Percentiles rank a stretch among this genome's conserved stretches.
Conservation (phyloP, 2,888 invertebrate genomes). For the Pharmacophagus antenor region DNA sequence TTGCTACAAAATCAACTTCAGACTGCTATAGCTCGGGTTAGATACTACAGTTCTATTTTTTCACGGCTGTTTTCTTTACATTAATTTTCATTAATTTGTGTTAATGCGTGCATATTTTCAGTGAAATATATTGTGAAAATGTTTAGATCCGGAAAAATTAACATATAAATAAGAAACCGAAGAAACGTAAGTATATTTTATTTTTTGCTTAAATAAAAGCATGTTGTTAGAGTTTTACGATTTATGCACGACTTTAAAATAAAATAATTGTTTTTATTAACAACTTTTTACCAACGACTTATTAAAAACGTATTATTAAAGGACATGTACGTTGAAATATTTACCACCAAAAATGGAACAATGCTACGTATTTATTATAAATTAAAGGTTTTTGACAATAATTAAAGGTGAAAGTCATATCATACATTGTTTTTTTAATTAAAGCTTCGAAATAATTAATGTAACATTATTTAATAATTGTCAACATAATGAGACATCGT, state of each 20-base stretch:
- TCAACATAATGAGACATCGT: not conserved
- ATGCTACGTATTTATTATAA: not conserved
- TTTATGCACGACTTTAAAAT: not conserved
- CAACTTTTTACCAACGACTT: too few species aligned
- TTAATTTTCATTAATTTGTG: constrained; percentile 48
- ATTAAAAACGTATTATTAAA: not conserved
- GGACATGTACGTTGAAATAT: not conserved
- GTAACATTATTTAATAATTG: not conserved
- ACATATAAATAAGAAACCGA: not conserved
- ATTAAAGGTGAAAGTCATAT: too few species aligned
- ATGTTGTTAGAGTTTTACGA: not conserved
- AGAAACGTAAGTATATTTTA: constrained; percentile 2
- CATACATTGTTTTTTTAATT: too few species aligned
- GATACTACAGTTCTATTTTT: constrained; percentile 55
- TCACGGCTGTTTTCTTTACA: constrained; percentile 44
- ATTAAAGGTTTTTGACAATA: too few species aligned
- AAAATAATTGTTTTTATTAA: not conserved
- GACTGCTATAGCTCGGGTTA: constrained; percentile 51
- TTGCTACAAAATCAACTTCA: constrained; percentile 75
- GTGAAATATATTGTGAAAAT: constrained; percentile 46
- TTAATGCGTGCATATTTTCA: constrained; percentile 38
- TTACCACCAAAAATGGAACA: not conserved
- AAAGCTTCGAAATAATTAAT: not conserved
- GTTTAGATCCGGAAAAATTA: constrained; percentile 41
- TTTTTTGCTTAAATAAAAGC: not conserved